phyloP scores from a whole-genome alignment of 2,113 vertebrate genomes.

The Sterrhoptilus dennistouni region DNA sequence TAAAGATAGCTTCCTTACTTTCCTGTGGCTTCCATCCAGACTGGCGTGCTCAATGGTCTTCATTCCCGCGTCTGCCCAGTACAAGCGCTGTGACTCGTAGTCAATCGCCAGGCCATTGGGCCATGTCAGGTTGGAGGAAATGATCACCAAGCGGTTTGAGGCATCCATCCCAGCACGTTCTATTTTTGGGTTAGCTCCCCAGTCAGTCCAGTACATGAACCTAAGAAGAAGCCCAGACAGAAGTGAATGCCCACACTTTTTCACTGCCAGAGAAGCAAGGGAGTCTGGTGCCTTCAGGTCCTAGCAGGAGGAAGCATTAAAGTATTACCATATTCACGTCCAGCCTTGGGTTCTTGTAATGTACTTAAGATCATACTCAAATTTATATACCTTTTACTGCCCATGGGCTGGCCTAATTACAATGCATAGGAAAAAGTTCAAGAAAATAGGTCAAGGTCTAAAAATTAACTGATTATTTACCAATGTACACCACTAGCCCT shows the following conservation, averaged over 20 bases:
- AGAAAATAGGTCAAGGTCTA: not conserved
- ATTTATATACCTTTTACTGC: not conserved
- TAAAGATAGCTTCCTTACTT: slow-evolving; percentile 69
- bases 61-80: slow-evolving; percentile 98
- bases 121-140: slow-evolving; percentile 95
- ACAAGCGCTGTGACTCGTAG: slow-evolving; percentile 88
- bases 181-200: slow-evolving; percentile 97
- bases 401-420: not conserved
- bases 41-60: slow-evolving; percentile 93
- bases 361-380: not conserved
- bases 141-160: slow-evolving; percentile 88
- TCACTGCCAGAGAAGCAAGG: not conserved
- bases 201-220: slow-evolving; percentile 99
- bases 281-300: not conserved
- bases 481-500: not conserved
- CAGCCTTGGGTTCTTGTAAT: not conserved
- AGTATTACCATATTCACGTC: not conserved
- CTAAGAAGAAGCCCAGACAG: slow-evolving; percentile 67
- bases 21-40: slow-evolving; percentile 90
- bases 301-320: not conserved
- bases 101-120: slow-evolving; percentile 96
- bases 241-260: not conserved
- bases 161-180: slow-evolving; percentile 97
- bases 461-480: not conserved
- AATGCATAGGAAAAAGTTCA: not conserved